Conservation (phyloP, 1,140 invertebrate species). For the Marisa cornuarietis region DNA sequence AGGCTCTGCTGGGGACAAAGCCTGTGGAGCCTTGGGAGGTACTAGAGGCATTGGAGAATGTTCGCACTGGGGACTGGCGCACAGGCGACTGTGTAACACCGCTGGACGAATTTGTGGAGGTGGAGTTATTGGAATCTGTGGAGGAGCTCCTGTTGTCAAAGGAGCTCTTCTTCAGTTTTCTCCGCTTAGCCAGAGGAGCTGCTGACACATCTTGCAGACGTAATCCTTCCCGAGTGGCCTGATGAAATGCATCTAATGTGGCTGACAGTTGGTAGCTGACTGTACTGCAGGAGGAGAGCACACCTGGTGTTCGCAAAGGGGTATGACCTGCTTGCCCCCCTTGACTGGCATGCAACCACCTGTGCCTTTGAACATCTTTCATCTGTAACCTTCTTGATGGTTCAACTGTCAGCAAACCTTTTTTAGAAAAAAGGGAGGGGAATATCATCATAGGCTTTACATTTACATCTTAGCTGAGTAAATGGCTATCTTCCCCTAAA, state of each 20-base stretch:
- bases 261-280: conserved; percentile 67
- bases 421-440: conserved; percentile 27
- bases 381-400: conserved; percentile 78
- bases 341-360: conserved; percentile 72
- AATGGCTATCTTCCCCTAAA: neutral
- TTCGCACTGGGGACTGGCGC: conserved; percentile 28
- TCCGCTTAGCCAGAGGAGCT: conserved; percentile 77
- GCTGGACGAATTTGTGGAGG: conserved; percentile 32
- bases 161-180: conserved; percentile 73
- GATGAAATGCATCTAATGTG: conserved; percentile 77
- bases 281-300: conserved; percentile 59
- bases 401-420: conserved; percentile 81
- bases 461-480: too few species aligned
- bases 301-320: conserved; percentile 72
- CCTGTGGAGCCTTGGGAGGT: conserved; percentile 53
- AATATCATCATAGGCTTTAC: neutral
- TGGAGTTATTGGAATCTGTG: conserved; percentile 56
- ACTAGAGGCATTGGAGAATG: conserved; percentile 40
- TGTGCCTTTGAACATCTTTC: conserved; percentile 72
- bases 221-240: conserved; percentile 78
- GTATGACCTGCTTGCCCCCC: conserved; percentile 63
- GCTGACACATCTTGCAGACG: conserved; percentile 75
- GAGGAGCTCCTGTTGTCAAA: conserved; percentile 55
- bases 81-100: conserved; percentile 29
- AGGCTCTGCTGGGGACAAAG: conserved; percentile 46